phyloP scores from a whole-genome alignment of 2,888 invertebrate species.

The Cosmopolites sordidus region DNA sequence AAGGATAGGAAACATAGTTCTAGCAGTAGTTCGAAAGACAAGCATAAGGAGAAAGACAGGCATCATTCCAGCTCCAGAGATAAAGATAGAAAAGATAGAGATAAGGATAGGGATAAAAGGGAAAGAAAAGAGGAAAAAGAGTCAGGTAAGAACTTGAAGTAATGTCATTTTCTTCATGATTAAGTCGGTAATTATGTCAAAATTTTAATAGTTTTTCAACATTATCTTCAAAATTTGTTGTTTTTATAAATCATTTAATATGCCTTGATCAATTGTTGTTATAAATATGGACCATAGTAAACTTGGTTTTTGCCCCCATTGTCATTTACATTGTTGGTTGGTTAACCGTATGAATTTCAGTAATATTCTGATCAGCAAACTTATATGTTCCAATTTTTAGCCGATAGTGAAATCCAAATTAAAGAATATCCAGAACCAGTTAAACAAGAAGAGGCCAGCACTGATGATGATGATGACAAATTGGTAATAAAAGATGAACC shows the following conservation, averaged over 20 bases:
- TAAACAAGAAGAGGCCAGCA: slow-evolving; percentile 38
- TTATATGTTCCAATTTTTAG: neutral
- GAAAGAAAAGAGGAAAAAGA: slow-evolving; percentile 32
- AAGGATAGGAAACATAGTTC: slow-evolving; percentile 43
- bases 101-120: slow-evolving; percentile 41
- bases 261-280: neutral
- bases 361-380: neutral
- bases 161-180: slow-evolving; percentile 10
- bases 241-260: too few species aligned
- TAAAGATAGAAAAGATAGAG: slow-evolving; percentile 52
- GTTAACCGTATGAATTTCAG: slow-evolving; percentile 6
- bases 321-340: slow-evolving; percentile 8
- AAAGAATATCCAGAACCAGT: slow-evolving; percentile 6
- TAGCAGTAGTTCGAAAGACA: slow-evolving; percentile 43
- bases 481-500: slow-evolving; percentile 45
- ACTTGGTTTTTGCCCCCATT: slow-evolving; percentile 6
- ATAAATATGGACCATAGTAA: neutral
- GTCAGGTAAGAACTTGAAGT: slow-evolving; percentile 18
- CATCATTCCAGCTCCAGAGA: slow-evolving; percentile 50
- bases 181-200: slow-evolving; percentile 12
- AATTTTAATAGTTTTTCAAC: slow-evolving; percentile 5
- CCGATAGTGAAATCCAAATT: slow-evolving; percentile 10
- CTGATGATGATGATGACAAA: slow-evolving; percentile 46
- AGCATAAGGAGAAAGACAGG: slow-evolving; percentile 38
- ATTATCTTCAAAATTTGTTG: slow-evolving; percentile 9